Evolutionary conservation across 2,113 vertebrate genomes (phyloP), one percentile per base, ranked within the genome.

Genomic region (Phyllopteryx taeniolatus): DNA sequence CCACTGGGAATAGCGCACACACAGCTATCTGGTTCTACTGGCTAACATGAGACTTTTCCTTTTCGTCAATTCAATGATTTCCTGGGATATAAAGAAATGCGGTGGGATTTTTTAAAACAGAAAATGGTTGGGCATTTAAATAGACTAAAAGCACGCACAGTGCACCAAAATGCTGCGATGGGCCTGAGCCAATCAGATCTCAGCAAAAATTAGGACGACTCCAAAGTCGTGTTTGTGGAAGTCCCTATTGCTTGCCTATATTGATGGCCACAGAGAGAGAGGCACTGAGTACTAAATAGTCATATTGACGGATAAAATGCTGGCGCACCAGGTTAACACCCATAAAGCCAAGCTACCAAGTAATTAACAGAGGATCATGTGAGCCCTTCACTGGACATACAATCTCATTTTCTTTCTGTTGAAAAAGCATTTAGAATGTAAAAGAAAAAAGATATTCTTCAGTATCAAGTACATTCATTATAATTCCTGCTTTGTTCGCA

Each of bases 1-100:
- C 86, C 83, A 22, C 75, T 86, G 84, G 87, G 85, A 87, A 74
- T 75, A 84, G 82, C 82, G 63, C 66, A 68, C 69, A 76, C 80
- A 83, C 81, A 60, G 71, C 84, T 87, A 89, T 85, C 81, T 79
- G 76, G 39, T 67, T 81, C 74, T 78, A 71, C 54, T 57, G 35
- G 71, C 63, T 27, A 75, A 57, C 79, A 67, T 44, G 33, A 72
- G 74, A 78, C 70, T 68, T 47, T 65, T 65, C 43, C 39, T 72
- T 73, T 68, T 77, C 74, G 77, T 2, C 0, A 72, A 70, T 75
- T 49, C 60, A 70, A 63, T 31, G 46, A 56, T 56, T 56, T 42
- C 3, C 13, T 39, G 61, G 19, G 61, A 17, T 15, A 1, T n/a
- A 54, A 14, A 59, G 27, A 59, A 59, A 59, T 31, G 12, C 12